A percentile compares a stretch with the other conserved stretches of the same genome.
Conservation (phyloP, 23 tunicate species). For the Diplosoma virens region DNA sequence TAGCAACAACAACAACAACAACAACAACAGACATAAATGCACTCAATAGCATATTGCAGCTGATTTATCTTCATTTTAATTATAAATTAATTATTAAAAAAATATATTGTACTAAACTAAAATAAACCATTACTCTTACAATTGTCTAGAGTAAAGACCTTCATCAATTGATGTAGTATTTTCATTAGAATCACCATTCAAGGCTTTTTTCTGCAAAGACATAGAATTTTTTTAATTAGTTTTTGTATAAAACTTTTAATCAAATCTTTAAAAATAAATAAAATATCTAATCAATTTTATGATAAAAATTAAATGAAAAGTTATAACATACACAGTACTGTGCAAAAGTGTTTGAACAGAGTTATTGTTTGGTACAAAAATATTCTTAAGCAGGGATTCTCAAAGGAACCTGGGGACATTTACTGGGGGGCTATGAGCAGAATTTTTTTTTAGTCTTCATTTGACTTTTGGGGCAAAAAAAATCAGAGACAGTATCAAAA, state of each 20-base stretch:
- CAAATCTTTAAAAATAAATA: not conserved
- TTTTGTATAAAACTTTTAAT: not conserved
- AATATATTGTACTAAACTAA: not conserved
- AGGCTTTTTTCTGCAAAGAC: slow-evolving; percentile 31
- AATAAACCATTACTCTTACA: slow-evolving; percentile 66
- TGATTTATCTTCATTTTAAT: too few relatives aligned
- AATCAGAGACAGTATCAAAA: too few relatives aligned
- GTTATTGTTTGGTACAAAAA: not conserved
- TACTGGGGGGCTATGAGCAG: too few relatives aligned
- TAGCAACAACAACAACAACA: too few relatives aligned
- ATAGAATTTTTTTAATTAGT: not conserved
- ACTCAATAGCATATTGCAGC: too few relatives aligned
- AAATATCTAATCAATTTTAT: not conserved
- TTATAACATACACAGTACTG: not conserved
- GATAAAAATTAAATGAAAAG: not conserved
- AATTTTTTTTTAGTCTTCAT: too few relatives aligned
- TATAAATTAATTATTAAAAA: not conserved
- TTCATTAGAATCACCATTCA: slow-evolving; percentile 57
- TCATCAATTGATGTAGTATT: slow-evolving; percentile 71
- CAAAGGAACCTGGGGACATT: too few relatives aligned
- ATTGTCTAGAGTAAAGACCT: slow-evolving; percentile 88
- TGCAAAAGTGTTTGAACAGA: too few relatives aligned
- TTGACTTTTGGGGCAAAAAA: too few relatives aligned
- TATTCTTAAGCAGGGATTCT: not conserved
- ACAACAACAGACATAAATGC: too few relatives aligned